phyloP scores from a whole-genome alignment of 2,888 invertebrate species.

The Exephanes ischioxanthus region DNA sequence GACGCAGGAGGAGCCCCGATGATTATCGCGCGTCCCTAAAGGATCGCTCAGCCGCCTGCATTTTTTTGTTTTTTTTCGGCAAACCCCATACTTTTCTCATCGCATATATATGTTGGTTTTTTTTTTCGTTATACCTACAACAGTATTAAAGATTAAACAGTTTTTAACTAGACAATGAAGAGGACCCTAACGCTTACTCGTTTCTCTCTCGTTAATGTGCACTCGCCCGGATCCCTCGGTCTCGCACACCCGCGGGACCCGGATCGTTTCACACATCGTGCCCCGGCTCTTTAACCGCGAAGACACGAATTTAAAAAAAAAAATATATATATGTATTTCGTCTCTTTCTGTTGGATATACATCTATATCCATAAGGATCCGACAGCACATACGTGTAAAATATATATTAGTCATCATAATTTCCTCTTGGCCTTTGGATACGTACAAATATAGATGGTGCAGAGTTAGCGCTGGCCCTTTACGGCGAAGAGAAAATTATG shows the following conservation, averaged over 20 bases:
- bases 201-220: conserved; percentile 55
- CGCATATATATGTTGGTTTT: conserved; percentile 25
- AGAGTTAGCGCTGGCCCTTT: conserved; percentile 4
- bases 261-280: conserved; percentile 25
- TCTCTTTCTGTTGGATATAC: conserved; percentile 22
- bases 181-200: conserved; percentile 60
- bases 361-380: conserved; percentile 10
- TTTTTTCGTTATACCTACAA: conserved; percentile 46
- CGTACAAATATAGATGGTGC: neutral
- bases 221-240: conserved; percentile 41
- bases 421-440: conserved; percentile 30
- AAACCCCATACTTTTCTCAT: conserved; percentile 38
- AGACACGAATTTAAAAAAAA: neutral
- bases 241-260: conserved; percentile 34
- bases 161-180: conserved; percentile 44
- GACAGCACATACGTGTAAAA: conserved; percentile 23
- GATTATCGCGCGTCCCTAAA: conserved; percentile 52
- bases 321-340: neutral
- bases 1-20: conserved; percentile 61
- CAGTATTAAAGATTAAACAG: conserved; percentile 34
- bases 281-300: conserved; percentile 17
- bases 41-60: conserved; percentile 42
- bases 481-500: conserved; percentile 63
- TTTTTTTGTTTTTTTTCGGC: conserved; percentile 30
- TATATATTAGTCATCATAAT: conserved; percentile 44